Percentiles rank a stretch among this genome's conserved stretches.
phyloP scores from a whole-genome alignment of 2,888 invertebrate species.

The Phaedon cochleariae region DNA sequence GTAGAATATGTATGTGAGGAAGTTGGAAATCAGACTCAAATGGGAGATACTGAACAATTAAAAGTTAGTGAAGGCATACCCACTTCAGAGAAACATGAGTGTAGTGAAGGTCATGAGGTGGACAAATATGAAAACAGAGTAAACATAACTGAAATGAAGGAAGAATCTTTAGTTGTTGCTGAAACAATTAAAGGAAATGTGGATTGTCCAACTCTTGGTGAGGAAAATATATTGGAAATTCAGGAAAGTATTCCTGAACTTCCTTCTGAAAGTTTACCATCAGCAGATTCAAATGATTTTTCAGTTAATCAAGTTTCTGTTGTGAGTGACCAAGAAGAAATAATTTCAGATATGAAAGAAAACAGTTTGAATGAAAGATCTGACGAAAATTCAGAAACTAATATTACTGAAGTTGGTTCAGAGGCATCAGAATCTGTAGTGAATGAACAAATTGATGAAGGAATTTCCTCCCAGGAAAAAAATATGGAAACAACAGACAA shows the following conservation, averaged over 20 bases:
- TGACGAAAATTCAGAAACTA: too few species aligned
- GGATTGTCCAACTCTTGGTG: not conserved
- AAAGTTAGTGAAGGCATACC: too few species aligned
- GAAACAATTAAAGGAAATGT: not conserved
- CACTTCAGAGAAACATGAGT: too few species aligned
- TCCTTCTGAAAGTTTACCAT: not conserved
- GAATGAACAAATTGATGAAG: too few species aligned
- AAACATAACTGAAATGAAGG: not conserved
- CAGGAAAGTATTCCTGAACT: not conserved
- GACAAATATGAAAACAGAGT: not conserved
- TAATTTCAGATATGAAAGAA: too few species aligned
- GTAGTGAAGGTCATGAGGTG: not conserved
- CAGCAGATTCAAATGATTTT: not conserved
- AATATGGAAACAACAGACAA: too few species aligned
- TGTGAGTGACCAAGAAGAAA: too few species aligned
- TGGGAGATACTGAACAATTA: too few species aligned
- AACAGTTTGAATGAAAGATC: too few species aligned
- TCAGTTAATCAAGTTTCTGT: not conserved
- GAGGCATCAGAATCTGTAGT: not conserved
- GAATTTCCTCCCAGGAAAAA: too few species aligned
- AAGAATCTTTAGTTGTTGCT: not conserved
- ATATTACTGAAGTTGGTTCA: too few species aligned
- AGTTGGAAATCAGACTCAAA: not conserved
- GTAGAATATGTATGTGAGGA: not conserved
- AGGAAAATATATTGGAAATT: not conserved